Evolutionary conservation across 2,113 vertebrate species (phyloP), one percentile per base, ranked within the genome.

Genomic region (Pterocles orientalis): DNA sequence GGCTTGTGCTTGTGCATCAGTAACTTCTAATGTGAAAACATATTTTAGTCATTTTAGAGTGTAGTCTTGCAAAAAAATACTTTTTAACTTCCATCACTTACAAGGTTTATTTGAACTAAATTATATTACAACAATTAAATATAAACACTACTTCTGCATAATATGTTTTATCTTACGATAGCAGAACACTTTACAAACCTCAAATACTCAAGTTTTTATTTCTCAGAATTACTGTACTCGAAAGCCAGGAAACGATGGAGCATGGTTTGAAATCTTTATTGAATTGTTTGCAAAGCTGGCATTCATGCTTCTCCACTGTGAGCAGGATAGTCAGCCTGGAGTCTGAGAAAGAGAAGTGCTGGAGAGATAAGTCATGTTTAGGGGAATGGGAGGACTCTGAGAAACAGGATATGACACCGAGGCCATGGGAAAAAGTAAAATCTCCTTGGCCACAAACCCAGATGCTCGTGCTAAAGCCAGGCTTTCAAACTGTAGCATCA

Each of bases 351-450:
- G 91, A 88, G 91, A 36, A 94, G 43, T 70, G 79, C 88, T 95
- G 80, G 60, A 83, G 95, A 94, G 83, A 93, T 93, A 96, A 96
- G 91, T 95, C 90, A 80, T 96, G 69, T 89, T 92, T 81, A 85
- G 94, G 43, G 77, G 83, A 95, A 91, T 87, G 88, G 77, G 86
- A 95, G 90, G 92, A 79, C 45, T 64, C 92, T 88, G 96, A 92
- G 95, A 92, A 92, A 77, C 94, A 94, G 95, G 90, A 96, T 95
- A 89, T 96, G 90, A 96, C 94, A 96, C 95, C 87, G 92, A 88
- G 95, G 92, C 95, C 95, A 94, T 95, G 95, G 86, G 95, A 95
- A 96, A 89, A 92, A 94, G 50, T 19, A 61, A 79, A 78, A 70
- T 77, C 69, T 91, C 24, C n/a, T 92, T 56, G 93, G 77, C 54